phyloP scores from a whole-genome alignment of 2,113 vertebrate genomes.

The Zosterops pallidus region DNA sequence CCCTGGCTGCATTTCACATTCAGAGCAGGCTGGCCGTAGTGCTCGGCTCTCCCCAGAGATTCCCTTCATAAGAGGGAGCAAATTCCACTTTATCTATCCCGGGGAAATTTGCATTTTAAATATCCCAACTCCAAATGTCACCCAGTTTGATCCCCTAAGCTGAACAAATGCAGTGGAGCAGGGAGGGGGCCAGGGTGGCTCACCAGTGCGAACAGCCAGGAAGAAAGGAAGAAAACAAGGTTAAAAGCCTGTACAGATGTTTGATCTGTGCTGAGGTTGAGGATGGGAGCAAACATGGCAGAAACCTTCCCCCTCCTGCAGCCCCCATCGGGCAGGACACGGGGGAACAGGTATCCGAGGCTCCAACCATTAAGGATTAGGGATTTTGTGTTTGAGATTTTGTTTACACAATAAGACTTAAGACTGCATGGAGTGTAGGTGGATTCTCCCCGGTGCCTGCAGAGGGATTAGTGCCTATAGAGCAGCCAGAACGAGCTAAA shows the following conservation, averaged over 20 bases:
- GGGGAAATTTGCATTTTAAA: slow-evolving; percentile 64
- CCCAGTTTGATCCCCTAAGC: slow-evolving; percentile 50
- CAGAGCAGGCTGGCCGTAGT: neutral
- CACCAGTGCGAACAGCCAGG: fast-evolving
- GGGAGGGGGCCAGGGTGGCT: neutral
- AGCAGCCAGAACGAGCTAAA: slow-evolving; percentile 47
- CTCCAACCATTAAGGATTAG: slow-evolving; percentile 25
- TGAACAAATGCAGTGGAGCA: slow-evolving; percentile 15
- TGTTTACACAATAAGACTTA: slow-evolving; percentile 64
- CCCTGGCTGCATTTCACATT: neutral
- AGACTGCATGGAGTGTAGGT: slow-evolving; percentile 60
- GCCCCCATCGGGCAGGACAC: neutral
- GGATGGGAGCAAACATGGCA: neutral
- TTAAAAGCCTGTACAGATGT: neutral
- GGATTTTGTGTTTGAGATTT: slow-evolving; percentile 53
- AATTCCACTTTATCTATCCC: slow-evolving; percentile 46
- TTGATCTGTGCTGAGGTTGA: neutral
- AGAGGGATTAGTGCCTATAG: slow-evolving; percentile 61
- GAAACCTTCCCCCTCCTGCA: neutral
- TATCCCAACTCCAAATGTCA: slow-evolving; percentile 58
- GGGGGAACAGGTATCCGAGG: neutral
- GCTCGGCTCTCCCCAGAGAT: slow-evolving; percentile 6
- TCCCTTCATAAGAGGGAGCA: slow-evolving; percentile 49
- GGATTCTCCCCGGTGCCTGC: slow-evolving; percentile 61
- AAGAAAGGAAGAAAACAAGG: neutral